These are phyloP conservation scores for Torymus auratus DNA, from an alignment of 2,888 invertebrate species.

Conservation along the genomic window DNA sequence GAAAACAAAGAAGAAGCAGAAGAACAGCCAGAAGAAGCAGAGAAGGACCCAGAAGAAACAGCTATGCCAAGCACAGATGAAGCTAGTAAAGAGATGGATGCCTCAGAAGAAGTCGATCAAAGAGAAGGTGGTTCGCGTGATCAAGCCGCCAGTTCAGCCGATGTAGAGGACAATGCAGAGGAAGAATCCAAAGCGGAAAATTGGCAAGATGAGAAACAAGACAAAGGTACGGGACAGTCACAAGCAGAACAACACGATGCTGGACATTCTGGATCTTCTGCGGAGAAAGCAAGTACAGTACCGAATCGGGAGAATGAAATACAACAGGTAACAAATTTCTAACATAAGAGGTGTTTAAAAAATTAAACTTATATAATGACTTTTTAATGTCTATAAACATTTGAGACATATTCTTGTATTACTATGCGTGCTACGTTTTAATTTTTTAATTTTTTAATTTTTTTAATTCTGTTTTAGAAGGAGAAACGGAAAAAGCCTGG, in stretches of 20 bases:
- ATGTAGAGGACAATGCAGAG: conserved; percentile 27
- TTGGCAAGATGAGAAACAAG: conserved; percentile 73
- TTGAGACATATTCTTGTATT: too few relatives aligned
- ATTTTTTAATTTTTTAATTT: too few relatives aligned
- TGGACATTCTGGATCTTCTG: conserved; percentile 81
- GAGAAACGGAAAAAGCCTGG: conserved; percentile 85
- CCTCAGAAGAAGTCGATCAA: conserved; percentile 78
- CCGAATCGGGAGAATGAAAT: conserved; percentile 74
- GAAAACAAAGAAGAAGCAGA: conserved; percentile 76
- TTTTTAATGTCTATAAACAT: too few relatives aligned
- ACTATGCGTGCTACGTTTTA: too few relatives aligned
- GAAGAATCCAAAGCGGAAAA: conserved; percentile 50
- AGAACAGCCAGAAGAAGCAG: conserved; percentile 72
- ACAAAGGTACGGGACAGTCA: conserved; percentile 85
- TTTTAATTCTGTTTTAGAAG: conserved; percentile 1
- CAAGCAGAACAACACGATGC: conserved; percentile 85
- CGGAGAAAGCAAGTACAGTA: conserved; percentile 74
- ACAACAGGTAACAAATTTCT: conserved; percentile 70
- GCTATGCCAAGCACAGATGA: conserved; percentile 72
- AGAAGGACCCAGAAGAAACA: conserved; percentile 71
- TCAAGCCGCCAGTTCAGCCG: conserved; percentile 64
- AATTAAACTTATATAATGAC: not conserved
- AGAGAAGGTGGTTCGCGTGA: conserved; percentile 75
- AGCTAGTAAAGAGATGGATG: conserved; percentile 73
- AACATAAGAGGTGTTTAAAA: conserved; percentile 68